These are phyloP conservation scores for Romanogobio albipinnatus DNA, from an alignment of 2,113 vertebrate species.

Conservation along the genomic window DNA sequence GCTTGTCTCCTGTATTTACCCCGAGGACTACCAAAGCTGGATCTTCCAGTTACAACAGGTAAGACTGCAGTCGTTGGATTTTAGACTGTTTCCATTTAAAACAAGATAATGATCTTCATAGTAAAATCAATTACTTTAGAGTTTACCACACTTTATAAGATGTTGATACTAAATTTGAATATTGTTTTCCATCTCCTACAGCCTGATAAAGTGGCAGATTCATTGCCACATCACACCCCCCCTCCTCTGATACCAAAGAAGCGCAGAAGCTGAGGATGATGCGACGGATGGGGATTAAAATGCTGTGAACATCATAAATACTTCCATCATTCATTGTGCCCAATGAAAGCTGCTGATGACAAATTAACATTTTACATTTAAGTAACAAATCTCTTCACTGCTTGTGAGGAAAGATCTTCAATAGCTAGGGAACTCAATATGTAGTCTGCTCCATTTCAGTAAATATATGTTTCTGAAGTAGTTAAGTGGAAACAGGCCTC, in stretches of 20 bases:
- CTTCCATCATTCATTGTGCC: constrained; percentile 12
- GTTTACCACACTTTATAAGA: neutral
- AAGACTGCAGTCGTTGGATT: constrained; percentile 16
- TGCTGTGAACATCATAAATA: constrained; percentile 6
- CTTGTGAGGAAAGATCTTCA: neutral
- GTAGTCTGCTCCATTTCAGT: neutral
- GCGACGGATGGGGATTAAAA: neutral
- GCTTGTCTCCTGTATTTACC: constrained; percentile 73
- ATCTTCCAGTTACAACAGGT: constrained; percentile 83
- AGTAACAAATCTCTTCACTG: neutral
- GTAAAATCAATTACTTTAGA: neutral
- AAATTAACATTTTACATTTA: neutral
- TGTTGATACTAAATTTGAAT: neutral
- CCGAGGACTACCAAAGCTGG: constrained; percentile 81
- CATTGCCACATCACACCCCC: constrained; percentile 57
- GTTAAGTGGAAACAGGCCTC: neutral
- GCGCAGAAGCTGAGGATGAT: constrained; percentile 60
- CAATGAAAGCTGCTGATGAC: constrained; percentile 30
- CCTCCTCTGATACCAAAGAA: constrained; percentile 75
- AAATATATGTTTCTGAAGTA: neutral
- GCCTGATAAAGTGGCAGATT: constrained; percentile 68
- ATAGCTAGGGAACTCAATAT: neutral
- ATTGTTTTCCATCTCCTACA: constrained; percentile 53
- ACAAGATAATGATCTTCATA: neutral
- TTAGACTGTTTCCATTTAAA: neutral